Evolutionary conservation across 1,140 invertebrate genomes (phyloP), one percentile per base, ranked within the genome.

Genomic region (Dicyema japonicum): DNA sequence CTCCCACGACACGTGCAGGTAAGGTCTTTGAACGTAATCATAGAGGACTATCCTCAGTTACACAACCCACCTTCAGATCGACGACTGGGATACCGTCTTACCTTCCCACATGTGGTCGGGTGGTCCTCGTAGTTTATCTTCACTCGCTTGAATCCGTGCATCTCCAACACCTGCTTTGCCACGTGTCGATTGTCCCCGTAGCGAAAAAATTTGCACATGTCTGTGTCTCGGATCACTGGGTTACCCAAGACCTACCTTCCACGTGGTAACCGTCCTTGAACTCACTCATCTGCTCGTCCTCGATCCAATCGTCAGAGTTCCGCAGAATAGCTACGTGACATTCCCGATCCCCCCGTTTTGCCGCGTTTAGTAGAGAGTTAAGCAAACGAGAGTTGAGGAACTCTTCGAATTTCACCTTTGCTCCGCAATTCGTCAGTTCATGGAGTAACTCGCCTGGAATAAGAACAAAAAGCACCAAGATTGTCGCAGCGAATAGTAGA

Each of bases 1-100:
- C 46, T 97, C 88, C 88, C 88, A 97, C 0, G 80, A 92, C 74
- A 94, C 88, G 38, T 85, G 75, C 23, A 97, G 74, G 46, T 97
- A 97, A 0, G 88, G 85, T n/a, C 88, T 58, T 44, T 97, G 88
- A 1, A 94, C 82, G 47, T 97, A 97, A 50, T 92, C 92, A 53
- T 97, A 97, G 33, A 92, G 85, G 1, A 92, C 85, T 57, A 40
- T 15, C 38, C n/a, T n/a, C n/a, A n/a, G n/a, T n/a, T n/a, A 15
- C 6, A 9, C 27, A 22, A 11, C 30, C 29, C 35, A 55, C 52
- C 50, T 50, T 55, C 58, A 2, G 72, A 67, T 19, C 75, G 57
- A 8, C 75, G 75, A 7, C 74, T 72, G 0, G 76, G 69, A 12
- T 80, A 38, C 31, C 48, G 44, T 34, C 59, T 76, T 1, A 67